Base-by-base conservation (phyloP, 2,797 vertebrate species). In the Sphenopsis melanotis region DNA sequence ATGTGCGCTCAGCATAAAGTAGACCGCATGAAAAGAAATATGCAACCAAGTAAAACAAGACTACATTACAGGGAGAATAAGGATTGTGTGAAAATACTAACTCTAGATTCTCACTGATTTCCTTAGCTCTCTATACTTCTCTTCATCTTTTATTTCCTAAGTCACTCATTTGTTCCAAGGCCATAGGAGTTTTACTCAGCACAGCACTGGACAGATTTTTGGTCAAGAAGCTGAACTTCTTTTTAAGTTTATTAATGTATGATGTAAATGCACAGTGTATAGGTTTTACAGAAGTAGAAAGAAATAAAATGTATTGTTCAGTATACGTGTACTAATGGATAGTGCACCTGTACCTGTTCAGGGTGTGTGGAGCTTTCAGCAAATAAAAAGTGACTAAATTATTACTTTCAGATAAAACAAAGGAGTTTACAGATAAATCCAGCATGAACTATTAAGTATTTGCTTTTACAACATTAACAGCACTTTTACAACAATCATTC, bases 1-100 rank as follows among this genome's bases (percentile, higher is more conserved):
- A 39, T 0, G 0, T 23, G 21, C 24, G 22, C 11, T 32, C 34
- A 46, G 37, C 18, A 55, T 15, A 59, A 79, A 77, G 65, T 0
- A 69, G 21, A 50, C 3, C 3, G 10, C 12, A 22, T 4, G 0
- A 37, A 77, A 79, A 57, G 15, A 30, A 36, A 53, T 0, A 70
- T 8, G 9, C 5, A 29, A 53, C 32, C 4, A 4, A 65, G 21
- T 64, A 61, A 75, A 85, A 53, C 21, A 37, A 75, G 23, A 61
- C 30, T 59, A 44, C 22, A 44, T 34, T 61, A 69, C 32, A 53
- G 14, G 19, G 8, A 76, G 18, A 87, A 59, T 15, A 72, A 84
- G 11, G 39, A 81, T 16, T 81, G 69, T 42, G 29, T 14, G 8
- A 68, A 84, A 93, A 89, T 55, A 71, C 4, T 27, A 87, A 29